These are phyloP conservation scores for Chlorops oryzae DNA, from an alignment of 1,140 invertebrate species.

Conservation along the genomic window DNA sequence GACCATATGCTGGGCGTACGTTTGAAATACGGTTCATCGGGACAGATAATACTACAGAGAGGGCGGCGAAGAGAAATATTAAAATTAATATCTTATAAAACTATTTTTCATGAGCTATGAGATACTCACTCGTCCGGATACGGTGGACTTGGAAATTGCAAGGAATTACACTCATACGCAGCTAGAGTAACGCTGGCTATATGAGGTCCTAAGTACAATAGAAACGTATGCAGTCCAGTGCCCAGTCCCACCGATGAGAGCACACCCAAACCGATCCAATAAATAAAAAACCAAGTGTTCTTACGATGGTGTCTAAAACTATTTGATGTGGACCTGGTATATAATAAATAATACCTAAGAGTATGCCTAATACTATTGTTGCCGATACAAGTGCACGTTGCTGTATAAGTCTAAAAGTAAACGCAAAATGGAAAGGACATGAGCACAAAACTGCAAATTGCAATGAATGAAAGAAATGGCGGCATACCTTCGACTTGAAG, in stretches of 20 bases:
- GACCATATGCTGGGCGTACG: conserved; percentile 66
- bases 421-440: no score
- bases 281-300: conserved; percentile 70
- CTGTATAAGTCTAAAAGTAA: conserved; percentile 53
- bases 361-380: conserved; percentile 46
- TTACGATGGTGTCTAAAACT: conserved; percentile 47
- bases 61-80: conserved; percentile 18
- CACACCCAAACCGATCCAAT: conserved; percentile 93
- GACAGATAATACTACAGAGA: conserved; percentile 68
- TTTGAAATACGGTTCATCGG: conserved; percentile 55
- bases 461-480: not conserved
- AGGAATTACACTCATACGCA: conserved; percentile 90
- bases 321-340: conserved; percentile 50
- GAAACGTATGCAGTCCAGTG: conserved; percentile 96
- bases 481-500: conserved; percentile 52
- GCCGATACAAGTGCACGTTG: conserved; percentile 49
- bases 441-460: conserved; percentile 8
- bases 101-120: no score
- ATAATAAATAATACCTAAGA: conserved; percentile 47
- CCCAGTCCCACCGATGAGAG: conserved; percentile 96
- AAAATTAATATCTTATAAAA: conserved; percentile 2
- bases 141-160: conserved; percentile 90
- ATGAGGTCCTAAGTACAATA: conserved; percentile 91
- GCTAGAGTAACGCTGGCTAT: conserved; percentile 94
- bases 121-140: conserved; percentile 80